These are phyloP conservation scores for Dromius quadrimaculatus DNA, from an alignment of 2,888 invertebrate genomes.

Conservation along the genomic window DNA sequence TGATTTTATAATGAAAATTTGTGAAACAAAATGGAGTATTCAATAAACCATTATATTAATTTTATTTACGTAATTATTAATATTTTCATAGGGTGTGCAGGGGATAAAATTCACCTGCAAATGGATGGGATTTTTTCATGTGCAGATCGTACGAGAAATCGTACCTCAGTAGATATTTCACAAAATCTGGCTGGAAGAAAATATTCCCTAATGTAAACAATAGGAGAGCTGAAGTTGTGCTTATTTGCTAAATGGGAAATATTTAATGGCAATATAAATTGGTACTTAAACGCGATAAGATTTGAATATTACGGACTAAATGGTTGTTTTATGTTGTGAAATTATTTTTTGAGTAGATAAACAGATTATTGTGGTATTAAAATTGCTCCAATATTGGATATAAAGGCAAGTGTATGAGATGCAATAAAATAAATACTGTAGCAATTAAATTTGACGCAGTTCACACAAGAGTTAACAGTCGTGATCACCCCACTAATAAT, in stretches of 20 bases:
- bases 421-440: slow-evolving; percentile 6
- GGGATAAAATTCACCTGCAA: too few relatives aligned
- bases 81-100: too few relatives aligned
- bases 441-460: slow-evolving; percentile 20
- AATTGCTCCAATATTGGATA: background rate
- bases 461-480: background rate
- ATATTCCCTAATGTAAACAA: too few relatives aligned
- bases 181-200: too few relatives aligned
- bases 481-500: slow-evolving; percentile 2
- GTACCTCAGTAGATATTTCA: too few relatives aligned
- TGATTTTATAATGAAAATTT: too few relatives aligned
- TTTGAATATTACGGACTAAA: background rate
- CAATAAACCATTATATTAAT: too few relatives aligned
- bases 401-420: background rate
- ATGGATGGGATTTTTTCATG: too few relatives aligned
- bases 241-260: background rate
- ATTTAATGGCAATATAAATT: slow-evolving; percentile 19
- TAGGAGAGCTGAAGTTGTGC: too few relatives aligned
- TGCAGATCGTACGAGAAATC: too few relatives aligned
- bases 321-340: background rate
- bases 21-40: too few relatives aligned
- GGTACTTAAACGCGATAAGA: slow-evolving; percentile 18
- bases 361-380: background rate
- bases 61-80: too few relatives aligned
- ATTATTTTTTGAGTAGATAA: slow-evolving; percentile 9